Percentiles rank a stretch among this genome's conserved stretches.
Conservation (phyloP, 2,797 vertebrate species). For the Pseudomugil tenellus region DNA sequence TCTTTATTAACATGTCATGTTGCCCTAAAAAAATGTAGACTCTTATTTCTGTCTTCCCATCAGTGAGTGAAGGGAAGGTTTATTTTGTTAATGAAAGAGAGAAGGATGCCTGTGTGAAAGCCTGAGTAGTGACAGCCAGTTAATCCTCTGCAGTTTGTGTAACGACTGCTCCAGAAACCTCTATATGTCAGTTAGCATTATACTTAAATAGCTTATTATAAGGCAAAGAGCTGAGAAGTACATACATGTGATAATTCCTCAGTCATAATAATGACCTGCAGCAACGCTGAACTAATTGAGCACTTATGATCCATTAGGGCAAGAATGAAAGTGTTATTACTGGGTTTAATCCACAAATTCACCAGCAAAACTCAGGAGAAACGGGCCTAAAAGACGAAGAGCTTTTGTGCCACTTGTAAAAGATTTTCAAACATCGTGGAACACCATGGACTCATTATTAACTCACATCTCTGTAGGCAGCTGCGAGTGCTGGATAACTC, state of each 20-base stretch:
- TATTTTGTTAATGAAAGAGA: conserved; percentile 78
- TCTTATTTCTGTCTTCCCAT: conserved; percentile 32
- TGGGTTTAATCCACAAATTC: conserved; percentile 58
- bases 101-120: conserved; percentile 63
- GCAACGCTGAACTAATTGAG: conserved; percentile 71
- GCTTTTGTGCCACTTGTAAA: conserved; percentile 16
- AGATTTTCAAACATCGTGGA: conserved; percentile 34
- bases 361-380: conserved; percentile 26
- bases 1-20: conserved; percentile 60
- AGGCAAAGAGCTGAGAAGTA: conserved; percentile 48
- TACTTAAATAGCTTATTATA: conserved; percentile 66
- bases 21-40: conserved; percentile 37
- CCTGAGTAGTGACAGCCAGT: conserved; percentile 61
- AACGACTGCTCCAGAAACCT: conserved; percentile 73
- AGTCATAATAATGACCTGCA: conserved; percentile 69
- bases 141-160: conserved; percentile 72
- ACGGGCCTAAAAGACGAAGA: conserved; percentile 14
- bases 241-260: conserved; percentile 63
- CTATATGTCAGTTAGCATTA: conserved; percentile 81
- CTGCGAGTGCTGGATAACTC: conserved; percentile 61
- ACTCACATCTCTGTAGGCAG: conserved; percentile 46
- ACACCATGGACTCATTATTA: conserved; percentile 49
- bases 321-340: conserved; percentile 45
- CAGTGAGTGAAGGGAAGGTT: conserved; percentile 73
- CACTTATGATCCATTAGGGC: conserved; percentile 51